Base-by-base conservation (phyloP, 2,888 invertebrate species). In the Choristoneura rosaceana region DNA sequence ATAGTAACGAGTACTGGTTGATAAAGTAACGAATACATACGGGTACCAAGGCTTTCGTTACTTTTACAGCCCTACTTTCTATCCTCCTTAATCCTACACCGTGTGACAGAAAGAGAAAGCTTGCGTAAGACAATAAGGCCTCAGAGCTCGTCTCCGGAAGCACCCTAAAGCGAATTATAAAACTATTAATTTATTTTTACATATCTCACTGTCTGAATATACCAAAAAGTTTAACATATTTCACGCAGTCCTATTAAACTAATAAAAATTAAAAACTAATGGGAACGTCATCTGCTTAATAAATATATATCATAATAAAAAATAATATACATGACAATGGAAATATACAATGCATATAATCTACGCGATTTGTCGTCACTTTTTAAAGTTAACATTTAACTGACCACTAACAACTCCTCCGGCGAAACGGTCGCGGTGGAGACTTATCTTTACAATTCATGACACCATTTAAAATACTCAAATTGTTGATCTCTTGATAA, bases 231-330 rank as follows among this genome's bases (percentile, higher is more conserved):
- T 7, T 17, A 17, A 52, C 4, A 47, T n/a, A 47, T 15, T 52
- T 12, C 52, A 52, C 52, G 15, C 52, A 52, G 12, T 17, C 15
- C 15, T 5, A 52, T 52, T 10, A 4, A 25, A 55, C 4, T 38
- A 59, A 52, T 59, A 59, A 34, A 62, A 58, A 71, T n/a, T 14
- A 52, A 66, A 66, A 55, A 47, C 62, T 58, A 71, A 61, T 66
- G 67, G 71, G 62, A 71, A 71, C 67, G 38, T 70, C 17, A 1
- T 71, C 66, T 71, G 60, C 33, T 55, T 61, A 52, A 38, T 45
- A 65, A 50, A 50, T 64, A 59, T 50, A 47, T 66, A 52, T 38
- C 33, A 45, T 14, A 47, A 52, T 52, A 52, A n/a, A 52, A 52
- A 38, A 70, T 17, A 70, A 50, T 38, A 15, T 59, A 70, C 58